Conservation (phyloP, 2,797 vertebrate species). For the Tauraco hartlaubi region DNA sequence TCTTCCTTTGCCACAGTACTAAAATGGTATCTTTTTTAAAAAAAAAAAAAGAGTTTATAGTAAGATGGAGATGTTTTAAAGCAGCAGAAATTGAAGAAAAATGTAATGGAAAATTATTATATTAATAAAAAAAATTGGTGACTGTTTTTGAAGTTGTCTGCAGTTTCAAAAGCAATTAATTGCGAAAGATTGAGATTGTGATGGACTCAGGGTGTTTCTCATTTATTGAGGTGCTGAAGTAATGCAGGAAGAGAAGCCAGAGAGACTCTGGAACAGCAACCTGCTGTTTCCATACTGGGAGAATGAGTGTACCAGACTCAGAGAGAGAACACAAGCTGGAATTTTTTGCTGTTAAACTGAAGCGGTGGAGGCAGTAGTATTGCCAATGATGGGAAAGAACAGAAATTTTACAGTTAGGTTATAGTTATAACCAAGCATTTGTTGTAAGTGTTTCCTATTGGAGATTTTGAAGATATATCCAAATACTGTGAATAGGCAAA, state of each 20-base stretch:
- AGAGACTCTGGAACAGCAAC: neutral
- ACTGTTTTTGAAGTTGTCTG: neutral
- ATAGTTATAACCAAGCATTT: neutral
- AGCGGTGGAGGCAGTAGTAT: neutral
- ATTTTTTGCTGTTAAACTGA: neutral
- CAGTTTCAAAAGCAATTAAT: neutral
- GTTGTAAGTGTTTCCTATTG: neutral
- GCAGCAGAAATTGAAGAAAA: neutral
- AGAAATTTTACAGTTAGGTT: neutral
- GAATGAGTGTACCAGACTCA: neutral
- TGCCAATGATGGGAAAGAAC: neutral
- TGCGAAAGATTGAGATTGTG: neutral
- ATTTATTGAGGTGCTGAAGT: neutral
- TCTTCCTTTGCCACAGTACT: neutral
- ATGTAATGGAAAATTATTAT: neutral
- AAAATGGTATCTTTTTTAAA: accelerated
- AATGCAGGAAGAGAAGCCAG: neutral
- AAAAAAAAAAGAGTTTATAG: neutral
- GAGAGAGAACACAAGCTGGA: neutral
- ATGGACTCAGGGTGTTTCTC: neutral
- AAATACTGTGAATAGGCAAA: neutral
- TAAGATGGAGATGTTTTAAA: neutral
- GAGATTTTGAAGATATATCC: neutral
- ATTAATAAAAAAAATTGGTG: neutral
- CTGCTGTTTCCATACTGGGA: neutral